Evolutionary conservation across 1,140 invertebrate species (phyloP).

Genomic region (Macrobrachium rosenbergii): DNA sequence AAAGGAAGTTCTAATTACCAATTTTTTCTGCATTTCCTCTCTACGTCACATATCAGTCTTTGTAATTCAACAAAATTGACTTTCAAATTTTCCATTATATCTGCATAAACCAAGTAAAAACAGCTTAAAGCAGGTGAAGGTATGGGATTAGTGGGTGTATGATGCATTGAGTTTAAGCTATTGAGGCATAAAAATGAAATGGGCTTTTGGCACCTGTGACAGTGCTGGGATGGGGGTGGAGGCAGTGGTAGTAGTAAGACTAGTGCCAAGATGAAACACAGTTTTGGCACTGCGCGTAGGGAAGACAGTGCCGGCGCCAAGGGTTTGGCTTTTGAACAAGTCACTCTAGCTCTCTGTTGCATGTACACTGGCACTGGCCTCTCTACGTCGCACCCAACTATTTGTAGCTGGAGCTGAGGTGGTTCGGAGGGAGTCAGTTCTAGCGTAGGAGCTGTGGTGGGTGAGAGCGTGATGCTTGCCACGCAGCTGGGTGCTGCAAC

Average conservation of each 20-base stretch:
- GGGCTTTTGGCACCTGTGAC: neutral
- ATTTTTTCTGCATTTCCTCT: no score
- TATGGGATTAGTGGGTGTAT: neutral
- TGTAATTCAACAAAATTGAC: no score
- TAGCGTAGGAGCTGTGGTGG: neutral
- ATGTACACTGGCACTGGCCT: no score
- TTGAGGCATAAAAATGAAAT: neutral
- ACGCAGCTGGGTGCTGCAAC: slow-evolving; percentile 37
- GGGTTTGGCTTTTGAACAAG: slow-evolving; percentile 1
- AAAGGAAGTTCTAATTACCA: no score
- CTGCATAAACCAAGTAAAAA: no score
- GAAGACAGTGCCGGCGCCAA: neutral
- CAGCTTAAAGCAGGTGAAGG: neutral
- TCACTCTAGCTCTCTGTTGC: no score
- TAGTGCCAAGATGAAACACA: slow-evolving; percentile 56
- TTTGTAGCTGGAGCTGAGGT: slow-evolving; percentile 29
- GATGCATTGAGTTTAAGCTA: neutral
- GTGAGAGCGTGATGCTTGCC: slow-evolving; percentile 42
- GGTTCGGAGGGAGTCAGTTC: slow-evolving; percentile 6
- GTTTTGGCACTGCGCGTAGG: slow-evolving; percentile 39
- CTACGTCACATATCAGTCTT: no score
- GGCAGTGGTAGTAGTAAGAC: slow-evolving; percentile 26
- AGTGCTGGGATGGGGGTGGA: slow-evolving; percentile 31
- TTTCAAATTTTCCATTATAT: no score
- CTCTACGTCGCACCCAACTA: slow-evolving; percentile 42